A percentile compares a stretch with the other conserved stretches of the same genome.
phyloP scores from a whole-genome alignment of 1,140 invertebrate genomes.

The Teleogryllus occipitalis region DNA sequence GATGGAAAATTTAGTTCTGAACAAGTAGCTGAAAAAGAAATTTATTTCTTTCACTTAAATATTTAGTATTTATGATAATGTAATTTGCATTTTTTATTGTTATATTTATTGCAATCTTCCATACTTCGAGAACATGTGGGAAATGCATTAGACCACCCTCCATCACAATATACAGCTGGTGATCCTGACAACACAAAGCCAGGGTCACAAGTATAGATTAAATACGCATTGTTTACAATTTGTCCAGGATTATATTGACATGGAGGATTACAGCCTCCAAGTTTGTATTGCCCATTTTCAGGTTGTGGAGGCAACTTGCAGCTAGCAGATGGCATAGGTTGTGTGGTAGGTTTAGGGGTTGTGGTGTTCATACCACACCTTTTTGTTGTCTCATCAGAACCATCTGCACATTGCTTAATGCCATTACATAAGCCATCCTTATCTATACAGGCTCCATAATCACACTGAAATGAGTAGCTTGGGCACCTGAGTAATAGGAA shows the following conservation, averaged over 20 bases:
- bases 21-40: conserved; percentile 25
- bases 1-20: conserved; percentile 24
- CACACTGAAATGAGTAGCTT: conserved; percentile 38
- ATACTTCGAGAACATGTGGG: conserved; percentile 24
- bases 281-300: conserved; percentile 27
- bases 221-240: neutral
- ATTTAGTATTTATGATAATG: neutral
- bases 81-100: neutral
- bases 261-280: conserved; percentile 27
- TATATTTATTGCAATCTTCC: neutral
- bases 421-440: conserved; percentile 43
- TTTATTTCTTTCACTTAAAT: neutral
- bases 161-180: conserved; percentile 28
- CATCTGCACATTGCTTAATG: conserved; percentile 46
- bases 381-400: conserved; percentile 41
- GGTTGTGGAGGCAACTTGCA: conserved; percentile 28
- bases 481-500: conserved; percentile 29
- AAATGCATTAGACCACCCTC: conserved; percentile 24
- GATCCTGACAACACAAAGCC: conserved; percentile 28
- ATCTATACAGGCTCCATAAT: conserved; percentile 45
- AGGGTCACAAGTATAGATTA: conserved; percentile 26
- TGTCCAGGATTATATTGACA: conserved; percentile 19
- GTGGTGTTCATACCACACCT: neutral
- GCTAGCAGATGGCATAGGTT: neutral
- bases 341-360: neutral